Evolutionary conservation across 2,797 vertebrate genomes (phyloP), one percentile per base, ranked within the genome.

Genomic region (Schizothorax lantsangensis): DNA sequence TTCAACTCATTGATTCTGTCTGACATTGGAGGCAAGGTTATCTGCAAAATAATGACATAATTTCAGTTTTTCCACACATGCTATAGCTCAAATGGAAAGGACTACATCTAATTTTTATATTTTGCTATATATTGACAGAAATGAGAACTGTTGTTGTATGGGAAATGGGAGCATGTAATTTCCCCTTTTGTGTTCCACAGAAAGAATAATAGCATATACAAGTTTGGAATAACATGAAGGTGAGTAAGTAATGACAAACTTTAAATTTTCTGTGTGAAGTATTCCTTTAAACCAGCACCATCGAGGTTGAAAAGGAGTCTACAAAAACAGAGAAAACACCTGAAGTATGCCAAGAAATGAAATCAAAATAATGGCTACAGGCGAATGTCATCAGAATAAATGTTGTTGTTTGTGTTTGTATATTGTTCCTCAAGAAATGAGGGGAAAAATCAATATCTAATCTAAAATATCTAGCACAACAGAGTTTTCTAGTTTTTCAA

Each of bases 391-490:
- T 45, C 10, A 21, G 43, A 81, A 38, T 52, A 38, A 33, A 45
- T 54, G 49, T 19, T 66, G 1, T 10, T 80, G 38, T 64, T 17
- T 33, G 10, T 75, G 45, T 75, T 52, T 59, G 17, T 54, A 12
- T 19, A 80, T 80, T 45, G 14, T 45, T 64, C 26, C 17, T 1
- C 57, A 80, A 66, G 9, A 47, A 45, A 47, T 33, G 59, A 8
- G 12, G 12, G 49, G 14, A 40, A 14, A 40, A 36, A 59, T 17
- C 3, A 3, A 19, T 64, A 43, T 45, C n/a, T 79, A 40, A 79
- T 62, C 54, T 79, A 79, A 43, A 38, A 79, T 79, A 62, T 74
- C 43, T 17, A 74, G 43, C n/a, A 74, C 47, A 47, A 47, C n/a
- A n/a, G n/a, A n/a, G n/a, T n/a, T n/a, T n/a, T n/a, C n/a, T n/a